phyloP scores from a whole-genome alignment of 2,888 invertebrate genomes.

The Carpatolechia fugitivella region DNA sequence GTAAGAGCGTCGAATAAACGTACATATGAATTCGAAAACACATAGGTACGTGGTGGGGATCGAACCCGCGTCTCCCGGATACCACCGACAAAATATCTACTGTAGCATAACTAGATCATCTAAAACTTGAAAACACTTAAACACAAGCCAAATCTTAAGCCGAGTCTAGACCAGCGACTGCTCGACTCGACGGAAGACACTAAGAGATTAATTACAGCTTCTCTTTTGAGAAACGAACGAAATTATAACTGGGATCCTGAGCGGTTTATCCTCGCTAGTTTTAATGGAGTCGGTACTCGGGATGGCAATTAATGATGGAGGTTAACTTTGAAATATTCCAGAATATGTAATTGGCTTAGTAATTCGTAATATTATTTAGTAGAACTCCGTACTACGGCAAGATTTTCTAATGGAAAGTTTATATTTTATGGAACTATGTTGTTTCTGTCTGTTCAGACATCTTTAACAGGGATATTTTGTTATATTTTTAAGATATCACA shows the following conservation, averaged over 20 bases:
- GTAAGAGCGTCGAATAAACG: too few species aligned
- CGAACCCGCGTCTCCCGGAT: too few species aligned
- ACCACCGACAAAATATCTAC: too few species aligned
- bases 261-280: conserved; percentile 12
- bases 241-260: conserved; percentile 12
- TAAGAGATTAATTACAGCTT: conserved; percentile 19
- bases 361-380: neutral
- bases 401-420: neutral
- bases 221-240: conserved; percentile 16
- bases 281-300: neutral
- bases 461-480: too few species aligned
- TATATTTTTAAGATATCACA: too few species aligned
- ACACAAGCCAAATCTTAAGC: conserved; percentile 13
- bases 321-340: neutral
- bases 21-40: too few species aligned
- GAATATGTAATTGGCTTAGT: neutral
- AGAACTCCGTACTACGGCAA: too few species aligned
- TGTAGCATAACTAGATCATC: too few species aligned
- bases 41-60: too few species aligned
- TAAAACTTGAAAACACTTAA: conserved; percentile 5
- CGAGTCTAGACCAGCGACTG: neutral
- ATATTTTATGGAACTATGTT: neutral
- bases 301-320: neutral
- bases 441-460: too few species aligned
- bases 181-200: conserved; percentile 11